Evolutionary conservation across 1,140 invertebrate species (phyloP), one percentile per base, ranked within the genome.

Genomic region (Macrobrachium nipponense): DNA sequence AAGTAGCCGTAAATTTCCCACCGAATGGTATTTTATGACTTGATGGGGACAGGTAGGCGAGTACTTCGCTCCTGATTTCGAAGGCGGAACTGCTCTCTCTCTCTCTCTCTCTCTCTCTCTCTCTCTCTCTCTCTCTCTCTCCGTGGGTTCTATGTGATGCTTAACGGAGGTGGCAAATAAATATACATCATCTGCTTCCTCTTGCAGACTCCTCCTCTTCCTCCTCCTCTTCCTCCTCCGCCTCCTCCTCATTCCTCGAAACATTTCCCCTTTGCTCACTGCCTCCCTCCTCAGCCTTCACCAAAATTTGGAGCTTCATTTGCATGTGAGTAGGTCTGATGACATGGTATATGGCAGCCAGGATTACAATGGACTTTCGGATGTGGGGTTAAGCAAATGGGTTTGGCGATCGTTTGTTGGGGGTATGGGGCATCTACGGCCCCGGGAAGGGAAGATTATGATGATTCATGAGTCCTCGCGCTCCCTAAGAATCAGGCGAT

Each of bases 101-200:
- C 43, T 44, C n/a, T 44, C 43, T 73, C 70, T 44, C 70, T 73
- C 43, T 44, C 70, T 44, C 43, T 73, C 70, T 44, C 70, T 73
- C 43, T 44, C 70, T 44, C 43, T 73, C 70, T 44, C 43, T 73
- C 43, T 73, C 43, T 73, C 70, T 44, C 20, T 73, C 43, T 44
- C 70, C 12, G 12, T 0, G 51, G 51, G 51, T 0, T 51, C 12
- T 51, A 36, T 36, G 8, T 7, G 51, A 51, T 51, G 12, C 51
- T 51, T 51, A 51, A 51, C 51, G 51, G 51, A 51, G 51, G 51
- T 51, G 51, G 51, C 51, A 51, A 51, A 51, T 27, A 70, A 2
- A 43, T 43, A n/a, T 12, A 23, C 60, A 23, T 59, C n/a, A n/a
- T 36, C 27, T 27, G 23, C 51, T 61, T 27, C 20, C 59, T 43